These are phyloP conservation scores for Arenaria interpres DNA, from an alignment of 2,113 vertebrate species.

Conservation along the genomic window DNA sequence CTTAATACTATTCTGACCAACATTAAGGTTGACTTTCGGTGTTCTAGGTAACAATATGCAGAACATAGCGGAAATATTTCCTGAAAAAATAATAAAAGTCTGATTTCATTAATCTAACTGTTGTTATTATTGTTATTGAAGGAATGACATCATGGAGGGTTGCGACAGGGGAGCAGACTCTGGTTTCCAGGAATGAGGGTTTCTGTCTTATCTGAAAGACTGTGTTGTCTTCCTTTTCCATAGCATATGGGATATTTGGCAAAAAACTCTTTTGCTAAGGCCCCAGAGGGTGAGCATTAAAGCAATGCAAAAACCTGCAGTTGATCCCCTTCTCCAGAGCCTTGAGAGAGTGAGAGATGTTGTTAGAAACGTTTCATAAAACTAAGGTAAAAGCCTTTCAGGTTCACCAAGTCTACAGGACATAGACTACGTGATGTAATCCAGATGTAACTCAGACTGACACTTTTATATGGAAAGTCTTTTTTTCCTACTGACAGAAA, in stretches of 20 bases:
- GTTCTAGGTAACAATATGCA: neutral
- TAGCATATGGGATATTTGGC: neutral
- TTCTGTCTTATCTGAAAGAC: conserved; percentile 15
- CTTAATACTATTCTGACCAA: neutral
- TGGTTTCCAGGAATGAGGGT: neutral
- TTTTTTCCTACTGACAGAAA: neutral
- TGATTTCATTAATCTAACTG: neutral
- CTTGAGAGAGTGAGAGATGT: neutral
- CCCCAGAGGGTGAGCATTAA: neutral
- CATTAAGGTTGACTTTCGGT: neutral
- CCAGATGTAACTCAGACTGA: neutral
- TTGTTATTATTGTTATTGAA: neutral
- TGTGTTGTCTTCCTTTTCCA: neutral
- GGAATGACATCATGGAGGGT: neutral
- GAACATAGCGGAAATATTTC: neutral
- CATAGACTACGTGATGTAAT: neutral
- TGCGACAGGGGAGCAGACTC: neutral
- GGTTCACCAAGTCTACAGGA: neutral
- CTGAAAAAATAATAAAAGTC: neutral
- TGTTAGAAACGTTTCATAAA: conserved; percentile 21
- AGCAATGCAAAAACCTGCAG: neutral
- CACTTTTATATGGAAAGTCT: neutral
- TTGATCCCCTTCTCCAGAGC: neutral
- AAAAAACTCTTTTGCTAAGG: neutral
- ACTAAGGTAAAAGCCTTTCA: neutral